Evolutionary conservation across 2,888 invertebrate species (phyloP).

Genomic region (Trissolcus brochymenae): DNA sequence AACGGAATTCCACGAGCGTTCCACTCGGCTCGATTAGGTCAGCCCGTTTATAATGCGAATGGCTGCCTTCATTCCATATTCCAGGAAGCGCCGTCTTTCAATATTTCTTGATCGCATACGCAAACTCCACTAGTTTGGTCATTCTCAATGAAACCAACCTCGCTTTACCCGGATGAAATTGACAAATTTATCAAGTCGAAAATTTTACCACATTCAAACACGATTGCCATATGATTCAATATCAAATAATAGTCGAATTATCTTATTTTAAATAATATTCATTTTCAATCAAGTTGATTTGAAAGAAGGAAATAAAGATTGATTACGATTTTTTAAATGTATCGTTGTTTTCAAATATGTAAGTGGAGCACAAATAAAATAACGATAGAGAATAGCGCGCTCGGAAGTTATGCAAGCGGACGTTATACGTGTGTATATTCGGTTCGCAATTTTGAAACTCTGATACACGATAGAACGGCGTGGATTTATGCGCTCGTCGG

Average conservation of each 20-base stretch:
- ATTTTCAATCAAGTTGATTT: neutral
- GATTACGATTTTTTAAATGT: too few relatives aligned
- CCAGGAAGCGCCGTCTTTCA: conserved; percentile 68
- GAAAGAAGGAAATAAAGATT: neutral
- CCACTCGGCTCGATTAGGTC: conserved; percentile 73
- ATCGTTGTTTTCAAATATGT: conserved; percentile 6
- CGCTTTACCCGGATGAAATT: conserved; percentile 32
- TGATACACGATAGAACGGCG: conserved; percentile 69
- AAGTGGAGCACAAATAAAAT: conserved; percentile 44
- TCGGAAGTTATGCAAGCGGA: conserved; percentile 39
- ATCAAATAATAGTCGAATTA: too few relatives aligned
- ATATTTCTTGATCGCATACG: conserved; percentile 64
- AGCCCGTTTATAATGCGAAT: conserved; percentile 68
- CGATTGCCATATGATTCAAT: too few relatives aligned
- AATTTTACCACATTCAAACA: neutral
- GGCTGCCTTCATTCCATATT: conserved; percentile 70
- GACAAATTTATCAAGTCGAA: conserved; percentile 30
- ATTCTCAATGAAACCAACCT: conserved; percentile 38
- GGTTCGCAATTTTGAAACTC: conserved; percentile 54
- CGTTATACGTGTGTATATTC: conserved; percentile 33
- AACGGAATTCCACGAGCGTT: conserved; percentile 71
- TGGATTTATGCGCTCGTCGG: conserved; percentile 70
- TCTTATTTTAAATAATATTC: neutral
- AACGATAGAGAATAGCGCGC: conserved; percentile 24
- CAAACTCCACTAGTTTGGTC: conserved; percentile 44